phyloP scores from a whole-genome alignment of 2,113 vertebrate species.

The Sinocyclocheilus anshuiensis region DNA sequence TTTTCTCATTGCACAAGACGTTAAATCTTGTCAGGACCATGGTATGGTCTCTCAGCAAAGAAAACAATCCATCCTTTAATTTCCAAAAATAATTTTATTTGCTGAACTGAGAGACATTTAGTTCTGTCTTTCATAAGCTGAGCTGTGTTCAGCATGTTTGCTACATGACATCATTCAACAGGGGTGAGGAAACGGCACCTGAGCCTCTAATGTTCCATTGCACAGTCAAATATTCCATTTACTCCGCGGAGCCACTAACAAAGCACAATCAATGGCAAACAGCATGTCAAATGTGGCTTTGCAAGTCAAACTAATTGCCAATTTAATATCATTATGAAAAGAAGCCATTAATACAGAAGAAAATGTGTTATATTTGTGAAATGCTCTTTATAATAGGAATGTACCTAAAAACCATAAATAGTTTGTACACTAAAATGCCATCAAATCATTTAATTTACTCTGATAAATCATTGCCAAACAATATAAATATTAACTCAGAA shows the following conservation, averaged over 20 bases:
- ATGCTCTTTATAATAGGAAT: constrained; percentile 5
- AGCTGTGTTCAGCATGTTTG: constrained; percentile 36
- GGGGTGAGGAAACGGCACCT: constrained; percentile 42
- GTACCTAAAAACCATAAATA: constrained; percentile 32
- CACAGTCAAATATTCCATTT: constrained; percentile 53
- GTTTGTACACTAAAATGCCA: background rate
- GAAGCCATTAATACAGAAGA: constrained; percentile 4
- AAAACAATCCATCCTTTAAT: background rate
- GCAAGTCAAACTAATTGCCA: background rate
- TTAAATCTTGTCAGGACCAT: background rate
- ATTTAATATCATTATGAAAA: constrained; percentile 1
- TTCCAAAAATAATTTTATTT: constrained; percentile 38
- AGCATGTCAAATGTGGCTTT: constrained; percentile 28
- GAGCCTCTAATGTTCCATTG: constrained; percentile 48
- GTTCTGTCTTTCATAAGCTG: constrained; percentile 11
- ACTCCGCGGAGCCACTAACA: constrained; percentile 9
- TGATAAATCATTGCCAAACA: background rate
- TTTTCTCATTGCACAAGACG: background rate
- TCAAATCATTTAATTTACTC: constrained; percentile 9
- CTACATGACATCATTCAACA: constrained; percentile 48
- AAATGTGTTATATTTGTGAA: background rate
- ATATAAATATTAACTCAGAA: constrained; percentile 36
- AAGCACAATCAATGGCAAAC: constrained; percentile 37
- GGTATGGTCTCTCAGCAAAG: background rate
- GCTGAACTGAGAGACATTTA: background rate